Evolutionary conservation across 2,888 invertebrate genomes (phyloP), one percentile per base, ranked within the genome.

Genomic region (Caenorhabditis becei): DNA sequence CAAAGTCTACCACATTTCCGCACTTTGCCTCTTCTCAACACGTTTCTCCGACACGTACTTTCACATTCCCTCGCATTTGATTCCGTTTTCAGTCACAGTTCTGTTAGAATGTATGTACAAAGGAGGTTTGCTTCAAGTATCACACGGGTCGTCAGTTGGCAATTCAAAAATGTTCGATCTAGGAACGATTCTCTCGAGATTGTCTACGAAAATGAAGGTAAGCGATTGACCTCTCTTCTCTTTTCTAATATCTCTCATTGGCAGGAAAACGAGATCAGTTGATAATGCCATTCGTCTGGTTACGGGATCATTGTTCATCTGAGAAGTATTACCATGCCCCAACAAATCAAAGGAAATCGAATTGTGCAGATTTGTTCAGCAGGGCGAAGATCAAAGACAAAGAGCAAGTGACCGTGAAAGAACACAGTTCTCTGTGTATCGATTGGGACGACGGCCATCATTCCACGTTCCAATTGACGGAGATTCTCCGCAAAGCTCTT

Each of bases 231-330:
- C 41, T 41, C 41, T 41, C 41, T 41, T 41, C 14, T 10, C 10
- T 10, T 32, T 10, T 32, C 32, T 7, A 32, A 7, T 10, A 32
- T 32, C 32, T 32, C 32, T 32, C 32, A 32, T 32, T 41, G 41
- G 1, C 26, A 69, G 77, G 61, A 0, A 54, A 53, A n/a, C 16
- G 37, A 8, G 32, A 63, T 14, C 61, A 79, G 54, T 61, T 88
- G 10, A 63, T 80, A n/a, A 66, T 90, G 24, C 90, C 90, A 1
- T 71, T 90, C 3, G 87, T 89, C 10, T 90, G 90, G 90, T 77
- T 90, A 4, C 67, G 89, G 32, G 90, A 90, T 72, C 90, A 90
- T 63, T 90, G 90, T 56, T 53, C 83, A n/a, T 74, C 75, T 1
- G 23, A 61, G 14, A 72, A 74, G 4, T 80, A 69, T 26, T 90